Base-by-base conservation (phyloP, 2,888 invertebrate species). In the Epirrita christyi region DNA sequence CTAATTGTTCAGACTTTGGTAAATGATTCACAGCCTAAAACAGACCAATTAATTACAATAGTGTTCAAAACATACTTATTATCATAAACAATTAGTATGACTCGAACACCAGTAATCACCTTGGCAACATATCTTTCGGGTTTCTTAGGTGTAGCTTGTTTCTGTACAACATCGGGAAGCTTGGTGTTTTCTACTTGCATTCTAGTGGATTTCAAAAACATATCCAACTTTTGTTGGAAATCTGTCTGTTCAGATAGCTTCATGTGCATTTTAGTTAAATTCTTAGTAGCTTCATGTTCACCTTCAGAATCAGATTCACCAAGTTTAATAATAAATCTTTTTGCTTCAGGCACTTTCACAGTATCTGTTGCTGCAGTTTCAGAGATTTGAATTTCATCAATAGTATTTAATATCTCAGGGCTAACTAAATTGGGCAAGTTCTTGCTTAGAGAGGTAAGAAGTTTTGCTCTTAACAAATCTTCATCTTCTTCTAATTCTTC, bases 401-500 rank as follows among this genome's bases (percentile, higher is more conserved):
- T 57, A 44, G 61, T 62, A 59, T 78, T 76, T 15, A 80, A 66
- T 47, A 78, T 55, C 61, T 72, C 78, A 45, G 83, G 71, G 56
- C 79, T 76, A 37, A 85, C 76, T 40, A 88, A 71, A 64, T 86
- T 85, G 47, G 92, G 89, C 52, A 93, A 85, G 77, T 93, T 94
- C 76, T 93, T 93, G 54, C 93, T 93, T 63, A 94, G 85, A 5
- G 94, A 93, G 48, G 93, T 93, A 64, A 94, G 81, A 52, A 94
- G 74, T 77, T 93, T 90, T 32, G 94, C 94, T 62, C 94, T 80
- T 61, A 94, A 83, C 48, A 94, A 86, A 76, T 94, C 94, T 75
- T 93, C 93, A 75, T 94, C 94, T 70, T 94, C 94, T 47, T 94
- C 94, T 56, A 91, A 67, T 66, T 91, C 88, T 64, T 89, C 89